Conservation (phyloP, 2,113 vertebrate species). For the Crotalus horridus region DNA sequence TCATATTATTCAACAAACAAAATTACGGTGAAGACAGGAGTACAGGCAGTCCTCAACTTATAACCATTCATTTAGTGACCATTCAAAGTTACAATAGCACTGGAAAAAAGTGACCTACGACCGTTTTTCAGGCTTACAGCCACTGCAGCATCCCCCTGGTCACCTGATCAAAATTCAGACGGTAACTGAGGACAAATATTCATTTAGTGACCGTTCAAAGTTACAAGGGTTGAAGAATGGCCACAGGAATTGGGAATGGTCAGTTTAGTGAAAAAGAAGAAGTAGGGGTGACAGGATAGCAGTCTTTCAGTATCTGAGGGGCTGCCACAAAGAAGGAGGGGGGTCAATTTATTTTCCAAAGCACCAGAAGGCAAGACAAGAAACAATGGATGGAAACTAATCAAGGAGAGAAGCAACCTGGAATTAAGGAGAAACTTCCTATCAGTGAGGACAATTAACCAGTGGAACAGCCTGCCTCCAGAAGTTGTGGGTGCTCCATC, state of each 20-base stretch:
- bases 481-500: not conserved
- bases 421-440: too few species aligned
- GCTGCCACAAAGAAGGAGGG: too few species aligned
- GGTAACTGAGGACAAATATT: not conserved
- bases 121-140: too few species aligned
- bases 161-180: too few species aligned
- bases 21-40: not conserved
- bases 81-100: not conserved
- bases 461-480: not conserved
- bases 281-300: not conserved
- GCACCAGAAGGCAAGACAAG: not conserved
- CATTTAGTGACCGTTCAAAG: not conserved
- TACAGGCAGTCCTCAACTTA: not conserved
- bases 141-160: too few species aligned
- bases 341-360: not conserved
- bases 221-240: not conserved
- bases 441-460: not conserved
- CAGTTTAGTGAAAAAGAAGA: not conserved
- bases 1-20: not conserved
- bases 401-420: not conserved
- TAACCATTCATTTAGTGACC: not conserved
- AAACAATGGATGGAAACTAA: not conserved
- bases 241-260: not conserved
- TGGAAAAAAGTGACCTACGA: too few species aligned
- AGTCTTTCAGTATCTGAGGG: not conserved